These are phyloP conservation scores for Chaenodraco wilsoni DNA, from an alignment of 2,797 vertebrate species.

Conservation along the genomic window DNA sequence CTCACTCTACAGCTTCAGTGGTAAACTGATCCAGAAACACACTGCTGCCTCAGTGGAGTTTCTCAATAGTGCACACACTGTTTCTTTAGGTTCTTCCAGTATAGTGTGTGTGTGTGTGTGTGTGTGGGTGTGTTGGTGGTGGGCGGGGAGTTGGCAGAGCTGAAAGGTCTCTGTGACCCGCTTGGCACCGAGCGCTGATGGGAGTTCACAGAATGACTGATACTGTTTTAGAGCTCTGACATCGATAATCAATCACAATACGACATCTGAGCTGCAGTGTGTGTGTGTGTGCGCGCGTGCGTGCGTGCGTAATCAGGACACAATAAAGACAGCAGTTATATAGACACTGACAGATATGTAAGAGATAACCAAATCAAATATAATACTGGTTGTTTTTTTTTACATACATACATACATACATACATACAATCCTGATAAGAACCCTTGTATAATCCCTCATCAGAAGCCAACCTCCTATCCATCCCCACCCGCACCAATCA, in stretches of 20 bases:
- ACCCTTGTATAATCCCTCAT: too few relatives aligned
- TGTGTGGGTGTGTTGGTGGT: not conserved
- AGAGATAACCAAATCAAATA: too few relatives aligned
- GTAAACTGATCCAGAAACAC: not conserved
- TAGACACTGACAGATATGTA: too few relatives aligned
- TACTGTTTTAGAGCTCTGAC: constrained; percentile 3
- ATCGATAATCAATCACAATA: not conserved
- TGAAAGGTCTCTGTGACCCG: constrained; percentile 35
- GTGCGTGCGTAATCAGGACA: not conserved
- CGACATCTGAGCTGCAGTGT: not conserved
- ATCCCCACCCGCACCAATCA: too few relatives aligned
- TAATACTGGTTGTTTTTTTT: too few relatives aligned
- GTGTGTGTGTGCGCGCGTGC: too few relatives aligned
- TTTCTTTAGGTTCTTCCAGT: constrained; percentile 1
- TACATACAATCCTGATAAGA: too few relatives aligned
- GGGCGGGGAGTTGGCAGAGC: constrained; percentile 3
- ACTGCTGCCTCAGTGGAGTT: not conserved
- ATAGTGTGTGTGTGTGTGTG: not conserved
- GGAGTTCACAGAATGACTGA: constrained; percentile 22
- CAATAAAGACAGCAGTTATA: not conserved
- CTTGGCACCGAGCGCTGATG: constrained; percentile 1
- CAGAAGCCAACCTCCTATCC: too few relatives aligned
- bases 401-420: too few relatives aligned
- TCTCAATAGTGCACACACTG: not conserved
- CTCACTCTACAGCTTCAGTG: not conserved